These are phyloP conservation scores for Mythimna loreyi DNA, from an alignment of 2,888 invertebrate species.

Conservation along the genomic window DNA sequence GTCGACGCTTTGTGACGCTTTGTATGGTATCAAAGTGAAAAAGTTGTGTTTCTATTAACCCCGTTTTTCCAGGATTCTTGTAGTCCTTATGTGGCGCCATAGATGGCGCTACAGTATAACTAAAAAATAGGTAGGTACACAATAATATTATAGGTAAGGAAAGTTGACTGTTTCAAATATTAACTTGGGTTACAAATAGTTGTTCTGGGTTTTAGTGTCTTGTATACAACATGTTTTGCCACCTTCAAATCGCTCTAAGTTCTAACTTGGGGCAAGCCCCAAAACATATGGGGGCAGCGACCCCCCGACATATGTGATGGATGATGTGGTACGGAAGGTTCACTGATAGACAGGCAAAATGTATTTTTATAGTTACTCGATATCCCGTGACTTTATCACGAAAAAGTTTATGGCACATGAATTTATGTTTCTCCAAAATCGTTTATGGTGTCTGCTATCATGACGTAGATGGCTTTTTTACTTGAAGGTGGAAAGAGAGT, in stretches of 20 bases:
- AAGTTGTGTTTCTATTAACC: too few relatives aligned
- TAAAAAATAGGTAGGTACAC: too few relatives aligned
- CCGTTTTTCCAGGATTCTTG: too few relatives aligned
- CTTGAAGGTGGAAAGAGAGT: neutral
- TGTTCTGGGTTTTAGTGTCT: too few relatives aligned
- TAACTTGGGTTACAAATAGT: too few relatives aligned
- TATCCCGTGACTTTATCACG: conserved; percentile 63
- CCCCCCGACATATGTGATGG: conserved; percentile 83
- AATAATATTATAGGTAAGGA: too few relatives aligned
- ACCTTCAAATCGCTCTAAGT: conserved; percentile 25
- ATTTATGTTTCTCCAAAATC: conserved; percentile 47
- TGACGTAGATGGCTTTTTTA: conserved; percentile 1
- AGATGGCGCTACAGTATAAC: too few relatives aligned
- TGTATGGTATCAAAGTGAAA: too few relatives aligned
- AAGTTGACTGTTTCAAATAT: too few relatives aligned
- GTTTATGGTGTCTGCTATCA: conserved; percentile 31
- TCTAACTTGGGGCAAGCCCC: conserved; percentile 51
- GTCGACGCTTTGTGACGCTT: too few relatives aligned
- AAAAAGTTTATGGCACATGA: conserved; percentile 49
- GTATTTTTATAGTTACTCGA: conserved; percentile 75
- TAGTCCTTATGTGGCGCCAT: too few relatives aligned
- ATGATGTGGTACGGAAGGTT: conserved; percentile 80
- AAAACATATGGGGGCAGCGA: conserved; percentile 72
- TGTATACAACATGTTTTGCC: neutral
- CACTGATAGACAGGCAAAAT: conserved; percentile 85